Evolutionary conservation across 2,888 invertebrate species (phyloP), one percentile per base, ranked within the genome.

Genomic region (Eupithecia abbreviata): DNA sequence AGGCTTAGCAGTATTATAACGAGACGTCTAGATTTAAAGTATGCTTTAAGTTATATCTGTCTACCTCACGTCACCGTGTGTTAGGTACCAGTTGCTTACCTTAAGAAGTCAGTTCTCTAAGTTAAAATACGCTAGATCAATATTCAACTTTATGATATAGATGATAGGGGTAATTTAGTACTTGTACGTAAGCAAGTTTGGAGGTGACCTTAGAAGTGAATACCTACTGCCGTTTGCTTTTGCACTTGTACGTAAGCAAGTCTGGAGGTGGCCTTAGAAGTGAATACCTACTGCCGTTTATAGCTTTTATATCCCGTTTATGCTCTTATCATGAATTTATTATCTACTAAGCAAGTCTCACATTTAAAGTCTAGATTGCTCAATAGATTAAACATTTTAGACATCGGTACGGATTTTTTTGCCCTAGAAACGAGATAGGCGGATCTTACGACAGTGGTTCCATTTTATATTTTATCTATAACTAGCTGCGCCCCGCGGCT

Each of bases 1-100:
- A 91, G 89, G 84, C 85, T 90, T 90, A 93, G 91, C 94, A 94
- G 94, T 94, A 94, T 93, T 94, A 94, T 90, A 89, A 85, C 86
- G 85, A 89, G 85, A 89, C 87, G 85, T 84, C 84, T 88, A 89
- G 86, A 83, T 85, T 83, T 85, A 86, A 83, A 84, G 82, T 82
- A 86, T 84, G 85, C 83, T 85, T 86, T 86, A 89, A 86, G 84
- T 86, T 84, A 89, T 83, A 90, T 89, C 87, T 84, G 88, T 88
- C 92, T 93, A 93, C 93, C 93, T 93, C 93, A 91, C 87, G 86
- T 86, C 86, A 90, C 73, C 88, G 88, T 90, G 87, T 90, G 86
- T 87, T 88, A 83, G 79, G 81, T 81, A 85, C 82, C 82, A 82
- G 82, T 75, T 76, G 78, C 77, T 80, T 73, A 70, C 69, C 78